Percentiles rank a stretch among this genome's conserved stretches.
Evolutionary conservation across 37 sponge, comb jelly and placozoan species (phyloP).

Genomic region (Beroe ovata): DNA sequence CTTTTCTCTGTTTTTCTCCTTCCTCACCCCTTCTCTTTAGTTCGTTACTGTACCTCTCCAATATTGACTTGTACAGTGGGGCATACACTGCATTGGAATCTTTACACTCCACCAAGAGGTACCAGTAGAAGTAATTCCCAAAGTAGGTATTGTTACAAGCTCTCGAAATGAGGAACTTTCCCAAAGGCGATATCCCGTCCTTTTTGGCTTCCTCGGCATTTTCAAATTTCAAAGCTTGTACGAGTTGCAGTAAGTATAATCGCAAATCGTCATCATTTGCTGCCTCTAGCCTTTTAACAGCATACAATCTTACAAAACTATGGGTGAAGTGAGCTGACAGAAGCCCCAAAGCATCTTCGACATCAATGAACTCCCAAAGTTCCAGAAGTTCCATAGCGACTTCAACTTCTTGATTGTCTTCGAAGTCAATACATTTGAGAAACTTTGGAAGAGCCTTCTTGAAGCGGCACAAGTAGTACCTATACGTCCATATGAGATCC

Average conservation of each 20-base stretch:
- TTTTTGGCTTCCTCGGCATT: conserved; percentile 34
- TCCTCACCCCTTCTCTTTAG: conserved; percentile 29
- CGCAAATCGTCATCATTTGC: conserved; percentile 83
- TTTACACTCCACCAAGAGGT: conserved; percentile 90
- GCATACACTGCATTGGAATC: conserved; percentile 71
- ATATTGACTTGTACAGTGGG: conserved; percentile 37
- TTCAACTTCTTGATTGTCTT: conserved; percentile 62
- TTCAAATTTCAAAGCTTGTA: conserved; percentile 69
- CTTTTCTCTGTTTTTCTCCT: conserved; percentile 23
- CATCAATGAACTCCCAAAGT: conserved; percentile 89
- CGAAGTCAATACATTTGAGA: conserved; percentile 91
- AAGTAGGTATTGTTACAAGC: conserved; percentile 66
- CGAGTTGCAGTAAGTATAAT: conserved; percentile 69
- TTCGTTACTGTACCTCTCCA: conserved; percentile 17
- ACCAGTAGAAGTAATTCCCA: conserved; percentile 73
- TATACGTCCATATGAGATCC: conserved; percentile 86
- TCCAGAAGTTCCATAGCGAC: conserved; percentile 83
- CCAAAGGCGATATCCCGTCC: conserved; percentile 49
- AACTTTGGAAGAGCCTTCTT: conserved; percentile 93
- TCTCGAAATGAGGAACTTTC: conserved; percentile 64
- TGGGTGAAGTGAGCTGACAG: conserved; percentile 81
- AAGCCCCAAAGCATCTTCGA: conserved; percentile 90
- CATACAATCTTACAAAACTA: conserved; percentile 81
- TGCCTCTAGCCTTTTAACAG: conserved; percentile 81
- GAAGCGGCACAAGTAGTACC: conserved; percentile 85